These are phyloP conservation scores for Astatotilapia flaviijosephi DNA, from an alignment of 2,113 vertebrate genomes.

Conservation along the genomic window DNA sequence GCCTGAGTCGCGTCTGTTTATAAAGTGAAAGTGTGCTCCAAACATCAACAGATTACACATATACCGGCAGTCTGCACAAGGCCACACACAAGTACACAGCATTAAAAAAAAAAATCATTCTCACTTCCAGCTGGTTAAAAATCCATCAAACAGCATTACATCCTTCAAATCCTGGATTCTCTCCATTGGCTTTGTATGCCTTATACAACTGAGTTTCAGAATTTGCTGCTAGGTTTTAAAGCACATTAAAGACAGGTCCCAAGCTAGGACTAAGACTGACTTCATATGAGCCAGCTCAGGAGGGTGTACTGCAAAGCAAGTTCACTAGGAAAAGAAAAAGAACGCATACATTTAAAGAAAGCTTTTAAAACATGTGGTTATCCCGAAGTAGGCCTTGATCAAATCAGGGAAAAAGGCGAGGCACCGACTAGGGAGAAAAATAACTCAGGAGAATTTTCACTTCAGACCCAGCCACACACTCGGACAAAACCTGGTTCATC, in stretches of 20 bases:
- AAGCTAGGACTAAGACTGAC: neutral
- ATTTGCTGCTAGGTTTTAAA: neutral
- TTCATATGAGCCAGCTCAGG: neutral
- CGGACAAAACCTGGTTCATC: neutral
- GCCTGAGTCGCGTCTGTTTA: neutral
- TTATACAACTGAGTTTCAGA: neutral
- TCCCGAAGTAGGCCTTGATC: too few species aligned
- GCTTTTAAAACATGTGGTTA: too few species aligned
- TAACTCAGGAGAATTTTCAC: neutral
- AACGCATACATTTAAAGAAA: too few species aligned
- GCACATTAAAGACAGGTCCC: neutral
- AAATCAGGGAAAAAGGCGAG: neutral
- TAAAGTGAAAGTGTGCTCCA: neutral
- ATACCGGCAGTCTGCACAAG: neutral
- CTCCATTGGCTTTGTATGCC: neutral
- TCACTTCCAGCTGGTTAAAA: neutral
- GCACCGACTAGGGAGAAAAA: neutral
- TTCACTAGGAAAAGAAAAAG: too few species aligned
- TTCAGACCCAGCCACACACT: neutral
- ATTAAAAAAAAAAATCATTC: neutral
- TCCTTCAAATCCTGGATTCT: neutral
- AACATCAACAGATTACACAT: neutral
- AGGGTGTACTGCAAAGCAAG: too few species aligned
- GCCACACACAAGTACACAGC: neutral
- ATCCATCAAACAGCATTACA: neutral